These are phyloP conservation scores for Drosophila gaucha DNA, from an alignment of 2,888 invertebrate species.

Conservation along the genomic window DNA sequence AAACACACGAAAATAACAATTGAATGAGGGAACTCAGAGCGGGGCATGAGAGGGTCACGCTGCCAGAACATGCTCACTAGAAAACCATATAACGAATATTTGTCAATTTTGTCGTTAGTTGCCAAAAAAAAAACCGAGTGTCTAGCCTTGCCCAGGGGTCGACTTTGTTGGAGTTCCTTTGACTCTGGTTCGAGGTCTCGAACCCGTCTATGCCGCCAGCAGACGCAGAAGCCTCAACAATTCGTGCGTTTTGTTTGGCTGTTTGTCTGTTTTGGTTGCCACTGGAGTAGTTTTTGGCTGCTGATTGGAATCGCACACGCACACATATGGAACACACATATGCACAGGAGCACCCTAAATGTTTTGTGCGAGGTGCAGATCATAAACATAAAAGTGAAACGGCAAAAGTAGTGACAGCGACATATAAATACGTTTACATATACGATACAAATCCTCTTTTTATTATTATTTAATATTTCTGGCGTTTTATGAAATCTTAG, in stretches of 20 bases:
- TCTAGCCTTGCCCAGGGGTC: slow-evolving; percentile 32
- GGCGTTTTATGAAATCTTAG: slow-evolving; percentile 70
- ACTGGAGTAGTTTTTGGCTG: slow-evolving; percentile 57
- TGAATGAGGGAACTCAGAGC: not conserved
- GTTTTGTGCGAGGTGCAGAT: slow-evolving; percentile 47
- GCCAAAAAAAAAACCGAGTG: slow-evolving; percentile 8
- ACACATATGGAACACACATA: slow-evolving; percentile 13
- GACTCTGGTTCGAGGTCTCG: slow-evolving; percentile 34
- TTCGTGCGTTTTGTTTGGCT: slow-evolving; percentile 44
- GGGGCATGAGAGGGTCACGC: not conserved
- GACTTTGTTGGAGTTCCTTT: slow-evolving; percentile 21
- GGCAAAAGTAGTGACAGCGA: slow-evolving; percentile 50
- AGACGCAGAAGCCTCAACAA: slow-evolving; percentile 43
- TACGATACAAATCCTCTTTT: slow-evolving; percentile 56
- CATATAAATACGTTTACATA: slow-evolving; percentile 72
- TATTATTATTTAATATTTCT: slow-evolving; percentile 75
- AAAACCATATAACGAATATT: slow-evolving; percentile 56
- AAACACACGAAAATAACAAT: slow-evolving; percentile 33
- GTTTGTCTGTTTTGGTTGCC: slow-evolving; percentile 37
- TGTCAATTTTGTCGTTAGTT: slow-evolving; percentile 60
- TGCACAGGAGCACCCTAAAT: slow-evolving; percentile 5
- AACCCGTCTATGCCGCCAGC: slow-evolving; percentile 15
- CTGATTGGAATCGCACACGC: slow-evolving; percentile 74
- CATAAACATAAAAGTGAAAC: slow-evolving; percentile 65
- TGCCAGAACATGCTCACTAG: slow-evolving; percentile 12